phyloP scores from a whole-genome alignment of 2,888 invertebrate species.

The Drosophila merina region DNA sequence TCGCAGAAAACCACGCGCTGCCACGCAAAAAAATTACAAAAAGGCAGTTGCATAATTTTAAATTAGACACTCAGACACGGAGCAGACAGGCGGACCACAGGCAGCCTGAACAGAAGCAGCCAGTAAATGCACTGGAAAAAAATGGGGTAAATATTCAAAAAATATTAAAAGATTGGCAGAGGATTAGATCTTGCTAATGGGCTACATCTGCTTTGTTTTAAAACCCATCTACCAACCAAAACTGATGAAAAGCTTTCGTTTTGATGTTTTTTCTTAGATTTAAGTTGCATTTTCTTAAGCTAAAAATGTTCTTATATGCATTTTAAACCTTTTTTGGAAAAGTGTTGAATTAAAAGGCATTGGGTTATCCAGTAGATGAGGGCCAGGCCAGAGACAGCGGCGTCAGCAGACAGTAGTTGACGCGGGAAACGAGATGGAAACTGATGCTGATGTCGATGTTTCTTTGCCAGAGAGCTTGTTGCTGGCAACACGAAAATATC shows the following conservation, averaged over 20 bases:
- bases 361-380: background rate
- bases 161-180: too few relatives aligned
- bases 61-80: slow-evolving; percentile 76
- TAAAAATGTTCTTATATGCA: too few relatives aligned
- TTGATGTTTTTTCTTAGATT: too few relatives aligned
- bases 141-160: background rate
- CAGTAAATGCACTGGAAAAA: slow-evolving; percentile 1
- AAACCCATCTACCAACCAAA: too few relatives aligned
- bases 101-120: slow-evolving; percentile 35
- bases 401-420: slow-evolving; percentile 61
- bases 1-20: slow-evolving; percentile 15
- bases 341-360: background rate
- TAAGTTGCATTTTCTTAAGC: too few relatives aligned
- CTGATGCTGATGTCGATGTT: slow-evolving; percentile 37
- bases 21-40: slow-evolving; percentile 23
- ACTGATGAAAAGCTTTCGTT: too few relatives aligned
- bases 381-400: slow-evolving; percentile 13
- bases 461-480: slow-evolving; percentile 43
- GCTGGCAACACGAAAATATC: slow-evolving; percentile 41
- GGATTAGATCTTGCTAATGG: too few relatives aligned
- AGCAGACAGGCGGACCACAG: slow-evolving; percentile 57
- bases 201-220: too few relatives aligned
- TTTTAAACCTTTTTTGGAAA: background rate
- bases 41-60: slow-evolving; percentile 75
- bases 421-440: slow-evolving; percentile 54